A percentile compares a stretch with the other conserved stretches of the same genome.
These are phyloP conservation scores for Tretioscincus oriximinensis DNA, from an alignment of 2,113 vertebrate species.

Conservation along the genomic window DNA sequence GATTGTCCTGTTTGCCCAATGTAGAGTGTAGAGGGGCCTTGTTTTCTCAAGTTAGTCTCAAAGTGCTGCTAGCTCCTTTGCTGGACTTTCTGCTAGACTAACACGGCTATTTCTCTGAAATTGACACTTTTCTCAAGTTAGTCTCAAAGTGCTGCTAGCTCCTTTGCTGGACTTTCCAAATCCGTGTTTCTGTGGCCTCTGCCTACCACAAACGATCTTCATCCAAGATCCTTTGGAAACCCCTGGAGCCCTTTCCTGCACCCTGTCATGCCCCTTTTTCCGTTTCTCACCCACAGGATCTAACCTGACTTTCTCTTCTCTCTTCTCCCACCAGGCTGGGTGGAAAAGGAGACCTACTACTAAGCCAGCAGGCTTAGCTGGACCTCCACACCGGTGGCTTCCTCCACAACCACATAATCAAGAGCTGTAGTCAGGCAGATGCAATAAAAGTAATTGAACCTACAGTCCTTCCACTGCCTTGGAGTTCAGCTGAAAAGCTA, in stretches of 20 bases:
- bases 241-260: too few relatives aligned
- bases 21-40: too few relatives aligned
- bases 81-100: too few relatives aligned
- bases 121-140: too few relatives aligned
- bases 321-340: slow-evolving; percentile 28
- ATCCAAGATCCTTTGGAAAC: too few relatives aligned
- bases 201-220: too few relatives aligned
- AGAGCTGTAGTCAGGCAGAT: neutral
- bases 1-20: too few relatives aligned
- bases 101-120: too few relatives aligned
- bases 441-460: slow-evolving; percentile 33
- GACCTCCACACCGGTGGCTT: neutral
- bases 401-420: neutral
- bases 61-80: too few relatives aligned
- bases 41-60: too few relatives aligned
- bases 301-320: neutral
- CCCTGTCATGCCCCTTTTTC: neutral
- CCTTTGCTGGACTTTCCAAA: neutral
- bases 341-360: slow-evolving; percentile 45
- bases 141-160: too few relatives aligned
- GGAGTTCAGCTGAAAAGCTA: neutral
- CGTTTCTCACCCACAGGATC: neutral
- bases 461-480: accelerated
- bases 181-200: too few relatives aligned
- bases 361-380: neutral